Conservation (phyloP, 1,140 invertebrate species). For the Elysia chlorotica region DNA sequence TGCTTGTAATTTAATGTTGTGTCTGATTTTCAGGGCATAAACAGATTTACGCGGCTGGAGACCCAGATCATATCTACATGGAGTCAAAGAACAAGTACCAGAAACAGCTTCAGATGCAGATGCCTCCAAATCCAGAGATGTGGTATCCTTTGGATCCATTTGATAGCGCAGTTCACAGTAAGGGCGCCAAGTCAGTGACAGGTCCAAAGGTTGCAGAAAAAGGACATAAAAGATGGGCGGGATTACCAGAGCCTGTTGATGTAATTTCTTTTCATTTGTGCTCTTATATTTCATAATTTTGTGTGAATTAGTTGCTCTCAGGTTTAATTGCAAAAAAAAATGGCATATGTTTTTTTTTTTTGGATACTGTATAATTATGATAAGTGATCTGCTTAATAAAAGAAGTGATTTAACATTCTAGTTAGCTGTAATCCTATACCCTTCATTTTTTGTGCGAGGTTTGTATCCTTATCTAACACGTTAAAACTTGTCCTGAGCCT, state of each 20-base stretch:
- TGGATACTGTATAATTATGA: not conserved
- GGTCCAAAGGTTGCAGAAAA: slow-evolving; percentile 28
- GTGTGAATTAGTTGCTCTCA: not conserved
- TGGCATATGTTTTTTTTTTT: not conserved
- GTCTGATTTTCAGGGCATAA: slow-evolving; percentile 16
- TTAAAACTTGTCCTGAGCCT: not conserved
- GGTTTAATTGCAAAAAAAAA: not conserved
- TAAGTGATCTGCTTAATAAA: not conserved
- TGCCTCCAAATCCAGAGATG: slow-evolving; percentile 38
- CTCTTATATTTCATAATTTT: no score
- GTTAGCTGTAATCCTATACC: not conserved
- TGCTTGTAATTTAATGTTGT: no score
- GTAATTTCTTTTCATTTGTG: no score
- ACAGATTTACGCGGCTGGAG: slow-evolving; percentile 10
- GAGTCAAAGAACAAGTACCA: slow-evolving; percentile 50
- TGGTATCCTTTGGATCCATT: slow-evolving; percentile 51
- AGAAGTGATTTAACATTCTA: not conserved
- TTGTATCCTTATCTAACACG: not conserved
- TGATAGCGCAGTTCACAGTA: no score
- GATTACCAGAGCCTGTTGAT: slow-evolving; percentile 43
- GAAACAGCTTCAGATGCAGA: slow-evolving; percentile 43
- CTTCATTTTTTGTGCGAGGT: not conserved
- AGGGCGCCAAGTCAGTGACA: no score
- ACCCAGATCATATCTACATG: slow-evolving; percentile 40
- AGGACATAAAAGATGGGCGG: slow-evolving; percentile 41